Evolutionary conservation across 2,113 vertebrate genomes (phyloP).

Genomic region (Tiliqua scincoides): DNA sequence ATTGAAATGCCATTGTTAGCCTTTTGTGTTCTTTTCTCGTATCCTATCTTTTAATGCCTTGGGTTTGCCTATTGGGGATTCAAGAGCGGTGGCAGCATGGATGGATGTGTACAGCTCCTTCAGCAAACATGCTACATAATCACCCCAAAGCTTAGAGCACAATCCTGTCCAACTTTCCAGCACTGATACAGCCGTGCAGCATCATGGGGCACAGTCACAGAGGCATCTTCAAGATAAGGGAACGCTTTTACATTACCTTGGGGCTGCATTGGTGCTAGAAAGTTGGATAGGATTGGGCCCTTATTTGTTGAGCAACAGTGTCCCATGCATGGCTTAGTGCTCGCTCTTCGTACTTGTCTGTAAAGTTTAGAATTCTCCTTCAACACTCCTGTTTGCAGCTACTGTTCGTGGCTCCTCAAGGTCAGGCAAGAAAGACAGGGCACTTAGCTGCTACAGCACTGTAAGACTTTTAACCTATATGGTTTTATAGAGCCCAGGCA

Average conservation of each 20-base stretch:
- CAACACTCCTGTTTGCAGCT: background rate
- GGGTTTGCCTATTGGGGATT: background rate
- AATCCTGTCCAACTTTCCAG: too few species aligned
- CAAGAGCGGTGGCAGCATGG: background rate
- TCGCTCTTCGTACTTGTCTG: background rate
- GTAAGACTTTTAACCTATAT: background rate
- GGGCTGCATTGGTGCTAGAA: too few species aligned
- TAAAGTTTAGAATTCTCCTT: background rate
- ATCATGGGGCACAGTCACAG: too few species aligned
- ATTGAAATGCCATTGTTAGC: background rate
- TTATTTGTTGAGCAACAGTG: background rate
- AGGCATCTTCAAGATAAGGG: too few species aligned
- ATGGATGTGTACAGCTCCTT: background rate
- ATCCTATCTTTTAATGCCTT: background rate
- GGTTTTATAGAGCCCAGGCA: background rate
- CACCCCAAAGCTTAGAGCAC: background rate
- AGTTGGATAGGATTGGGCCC: too few species aligned
- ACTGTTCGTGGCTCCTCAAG: background rate
- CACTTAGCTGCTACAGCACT: background rate
- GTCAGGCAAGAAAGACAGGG: too few species aligned
- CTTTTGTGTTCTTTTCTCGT: background rate
- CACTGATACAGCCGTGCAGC: too few species aligned
- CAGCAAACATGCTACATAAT: background rate
- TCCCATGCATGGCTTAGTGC: too few species aligned
- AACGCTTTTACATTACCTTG: too few species aligned